Evolutionary conservation across 2,797 vertebrate species (phyloP).

Genomic region (Sylvilagus floridanus): DNA sequence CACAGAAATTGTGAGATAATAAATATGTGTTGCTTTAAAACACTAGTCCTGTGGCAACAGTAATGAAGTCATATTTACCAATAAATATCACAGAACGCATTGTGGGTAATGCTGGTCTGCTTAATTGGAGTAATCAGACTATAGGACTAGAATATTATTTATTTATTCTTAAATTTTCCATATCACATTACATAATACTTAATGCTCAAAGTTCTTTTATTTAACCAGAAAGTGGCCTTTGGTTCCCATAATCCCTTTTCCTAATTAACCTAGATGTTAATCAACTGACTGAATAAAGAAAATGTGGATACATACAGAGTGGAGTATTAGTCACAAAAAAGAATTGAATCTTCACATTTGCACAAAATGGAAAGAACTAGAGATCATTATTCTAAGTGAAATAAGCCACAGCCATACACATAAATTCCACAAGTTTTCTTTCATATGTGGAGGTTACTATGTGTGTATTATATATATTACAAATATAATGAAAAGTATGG

Average conservation of each 20-base stretch:
- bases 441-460: too few relatives aligned
- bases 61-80: not conserved
- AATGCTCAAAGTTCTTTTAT: not conserved
- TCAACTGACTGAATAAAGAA: too few relatives aligned
- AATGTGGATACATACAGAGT: too few relatives aligned
- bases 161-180: not conserved
- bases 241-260: not conserved
- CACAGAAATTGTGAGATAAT: not conserved
- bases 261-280: not conserved
- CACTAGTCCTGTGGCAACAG: not conserved
- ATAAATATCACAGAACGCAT: not conserved
- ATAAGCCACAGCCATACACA: too few relatives aligned
- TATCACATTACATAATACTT: not conserved
- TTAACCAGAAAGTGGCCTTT: not conserved
- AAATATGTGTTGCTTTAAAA: not conserved
- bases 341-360: too few relatives aligned
- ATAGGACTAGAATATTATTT: not conserved
- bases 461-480: too few relatives aligned
- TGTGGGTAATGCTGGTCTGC: not conserved
- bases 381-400: too few relatives aligned
- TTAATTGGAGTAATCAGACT: not conserved
- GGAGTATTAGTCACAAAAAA: too few relatives aligned
- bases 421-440: too few relatives aligned
- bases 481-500: too few relatives aligned
- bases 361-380: too few relatives aligned